Evolutionary conservation across 1,140 invertebrate genomes (phyloP).

Genomic region (Pentalonia nigronervosa): DNA sequence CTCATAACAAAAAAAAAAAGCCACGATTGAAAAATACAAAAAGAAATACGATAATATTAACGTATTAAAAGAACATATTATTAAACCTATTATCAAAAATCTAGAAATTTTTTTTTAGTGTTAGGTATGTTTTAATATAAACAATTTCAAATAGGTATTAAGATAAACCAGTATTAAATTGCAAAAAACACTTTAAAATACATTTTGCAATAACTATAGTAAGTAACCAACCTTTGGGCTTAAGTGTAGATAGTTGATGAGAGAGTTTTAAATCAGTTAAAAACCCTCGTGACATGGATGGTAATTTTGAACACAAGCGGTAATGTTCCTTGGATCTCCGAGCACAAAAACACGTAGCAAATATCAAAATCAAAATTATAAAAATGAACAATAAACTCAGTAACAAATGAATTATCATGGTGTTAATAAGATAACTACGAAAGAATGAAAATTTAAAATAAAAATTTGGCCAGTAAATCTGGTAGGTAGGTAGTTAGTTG

Average conservation of each 20-base stretch:
- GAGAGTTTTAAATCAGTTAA: conserved; percentile 26
- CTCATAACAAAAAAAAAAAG: too few relatives aligned
- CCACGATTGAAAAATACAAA: too few relatives aligned
- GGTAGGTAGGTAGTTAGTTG: not conserved
- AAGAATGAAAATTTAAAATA: not conserved
- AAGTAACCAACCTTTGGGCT: not conserved
- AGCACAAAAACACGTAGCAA: not conserved
- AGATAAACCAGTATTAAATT: not conserved
- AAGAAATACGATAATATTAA: too few relatives aligned
- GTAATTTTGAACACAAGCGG: conserved; percentile 20
- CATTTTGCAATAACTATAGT: not conserved
- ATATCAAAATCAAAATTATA: not conserved
- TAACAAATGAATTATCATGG: not conserved
- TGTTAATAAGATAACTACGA: not conserved
- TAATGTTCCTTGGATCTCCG: not conserved
- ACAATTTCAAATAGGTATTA: not conserved
- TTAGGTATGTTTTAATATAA: not conserved
- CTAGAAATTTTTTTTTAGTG: too few relatives aligned
- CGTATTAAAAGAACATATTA: too few relatives aligned
- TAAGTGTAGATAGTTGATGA: not conserved
- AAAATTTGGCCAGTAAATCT: not conserved
- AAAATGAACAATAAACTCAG: not conserved
- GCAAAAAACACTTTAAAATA: not conserved
- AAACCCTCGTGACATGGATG: conserved; percentile 25
- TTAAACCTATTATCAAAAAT: too few relatives aligned